Conservation (phyloP, 2,113 vertebrate genomes). For the Scalopus aquaticus region DNA sequence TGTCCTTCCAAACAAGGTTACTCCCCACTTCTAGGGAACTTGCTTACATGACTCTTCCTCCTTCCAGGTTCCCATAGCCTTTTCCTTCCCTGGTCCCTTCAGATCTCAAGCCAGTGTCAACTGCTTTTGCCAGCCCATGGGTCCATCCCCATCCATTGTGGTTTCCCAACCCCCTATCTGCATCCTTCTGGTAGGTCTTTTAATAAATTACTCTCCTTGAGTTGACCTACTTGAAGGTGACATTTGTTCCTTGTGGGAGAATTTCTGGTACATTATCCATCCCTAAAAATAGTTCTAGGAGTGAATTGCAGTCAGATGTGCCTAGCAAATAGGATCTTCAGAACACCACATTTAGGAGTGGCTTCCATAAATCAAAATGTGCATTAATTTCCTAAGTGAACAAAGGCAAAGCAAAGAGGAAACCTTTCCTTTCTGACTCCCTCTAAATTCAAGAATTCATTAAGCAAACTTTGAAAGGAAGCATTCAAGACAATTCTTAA, state of each 20-base stretch:
- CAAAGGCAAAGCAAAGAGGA: slow-evolving; percentile 26
- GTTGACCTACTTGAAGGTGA: not conserved
- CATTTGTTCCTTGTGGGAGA: not conserved
- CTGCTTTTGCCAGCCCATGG: not conserved
- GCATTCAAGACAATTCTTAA: slow-evolving; percentile 31
- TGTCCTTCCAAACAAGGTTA: not conserved
- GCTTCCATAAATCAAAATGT: slow-evolving; percentile 34
- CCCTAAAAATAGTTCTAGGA: not conserved
- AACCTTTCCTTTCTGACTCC: not conserved
- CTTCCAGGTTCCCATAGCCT: not conserved
- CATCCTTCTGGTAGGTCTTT: not conserved
- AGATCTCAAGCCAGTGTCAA: not conserved
- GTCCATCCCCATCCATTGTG: not conserved
- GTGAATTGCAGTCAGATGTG: not conserved
- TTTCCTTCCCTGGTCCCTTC: not conserved
- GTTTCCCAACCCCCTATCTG: not conserved
- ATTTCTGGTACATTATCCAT: not conserved
- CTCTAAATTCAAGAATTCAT: slow-evolving; percentile 55
- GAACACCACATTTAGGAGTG: not conserved
- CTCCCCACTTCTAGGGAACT: not conserved
- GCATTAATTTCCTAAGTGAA: not conserved
- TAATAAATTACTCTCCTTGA: not conserved
- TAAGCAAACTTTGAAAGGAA: slow-evolving; percentile 62
- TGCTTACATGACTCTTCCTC: not conserved
- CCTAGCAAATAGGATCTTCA: not conserved